Base-by-base conservation (phyloP, 2,797 vertebrate species). In the Eulemur albifrons region DNA sequence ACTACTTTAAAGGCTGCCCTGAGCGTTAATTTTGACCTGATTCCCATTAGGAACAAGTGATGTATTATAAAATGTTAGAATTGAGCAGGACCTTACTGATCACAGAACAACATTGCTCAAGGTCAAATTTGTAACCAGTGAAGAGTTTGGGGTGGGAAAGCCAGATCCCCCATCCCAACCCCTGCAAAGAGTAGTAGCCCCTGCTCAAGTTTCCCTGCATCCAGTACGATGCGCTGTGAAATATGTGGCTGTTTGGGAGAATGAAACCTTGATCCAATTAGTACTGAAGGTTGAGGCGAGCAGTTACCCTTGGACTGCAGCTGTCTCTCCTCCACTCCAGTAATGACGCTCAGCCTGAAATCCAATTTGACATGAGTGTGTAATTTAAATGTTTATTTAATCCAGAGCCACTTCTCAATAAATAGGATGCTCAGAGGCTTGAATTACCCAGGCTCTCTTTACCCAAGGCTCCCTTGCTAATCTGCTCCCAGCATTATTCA, bases 341-440 rank as follows among this genome's bases (percentile, higher is more conserved):
- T 40, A 77, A 94, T 18, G 70, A 89, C 0, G 11, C 76, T 95
- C 69, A 77, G 91, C 18, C 5, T 88, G 94, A 95, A 96, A 96
- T 93, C 76, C 88, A 96, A 83, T 90, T 95, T 88, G 83, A 54
- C 52, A 86, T 59, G 84, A 96, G 82, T 73, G 43, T 84, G 35
- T 96, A 82, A 95, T 98, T 97, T 89, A 84, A 89, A 93, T 85
- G 86, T 94, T 84, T 90, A 83, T 90, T 96, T 97, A 97, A 95
- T 93, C 81, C 94, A 87, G 87, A 90, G 40, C 59, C 59, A 90
- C 87, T 96, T 95, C 82, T 95, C 57, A 30, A 67, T 75, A 84
- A 94, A 93, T 61, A 75, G 95, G 57, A 76, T 85, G 65, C 77
- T 88, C 48, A 65, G 90, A 59, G 76, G 17, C 67, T 94, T 93